These are phyloP conservation scores for Mylabris phalerata DNA, from an alignment of 1,140 invertebrate genomes.

Conservation along the genomic window DNA sequence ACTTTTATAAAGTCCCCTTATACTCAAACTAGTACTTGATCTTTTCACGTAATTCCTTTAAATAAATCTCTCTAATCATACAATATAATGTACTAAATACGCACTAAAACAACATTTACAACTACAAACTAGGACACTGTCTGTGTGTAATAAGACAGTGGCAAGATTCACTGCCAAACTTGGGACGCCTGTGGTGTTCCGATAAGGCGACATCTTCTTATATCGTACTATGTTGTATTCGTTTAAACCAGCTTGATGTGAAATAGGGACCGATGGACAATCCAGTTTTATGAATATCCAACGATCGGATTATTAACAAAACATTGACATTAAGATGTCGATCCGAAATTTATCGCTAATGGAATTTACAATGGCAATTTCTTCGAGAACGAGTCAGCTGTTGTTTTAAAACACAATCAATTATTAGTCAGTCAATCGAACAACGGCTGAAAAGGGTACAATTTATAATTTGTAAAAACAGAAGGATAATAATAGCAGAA, in stretches of 20 bases:
- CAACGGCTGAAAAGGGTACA: no score
- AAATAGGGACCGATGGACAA: background rate
- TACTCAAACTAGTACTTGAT: slow-evolving; percentile 29
- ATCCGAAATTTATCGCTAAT: no score
- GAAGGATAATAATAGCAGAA: no score
- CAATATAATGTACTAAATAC: slow-evolving; percentile 38
- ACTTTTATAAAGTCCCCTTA: slow-evolving; percentile 22
- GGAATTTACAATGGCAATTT: no score
- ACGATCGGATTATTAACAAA: no score
- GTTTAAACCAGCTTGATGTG: background rate
- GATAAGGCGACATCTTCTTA: slow-evolving; percentile 37
- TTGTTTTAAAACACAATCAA: no score
- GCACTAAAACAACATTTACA: slow-evolving; percentile 36
- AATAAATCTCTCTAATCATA: slow-evolving; percentile 42
- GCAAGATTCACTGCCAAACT: slow-evolving; percentile 37
- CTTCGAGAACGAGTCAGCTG: no score
- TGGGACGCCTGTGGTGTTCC: slow-evolving; percentile 29
- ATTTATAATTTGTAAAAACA: no score
- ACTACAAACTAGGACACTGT: slow-evolving; percentile 22
- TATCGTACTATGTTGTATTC: slow-evolving; percentile 15
- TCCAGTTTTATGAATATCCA: slow-evolving; percentile 13
- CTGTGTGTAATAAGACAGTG: slow-evolving; percentile 34
- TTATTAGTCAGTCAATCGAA: no score
- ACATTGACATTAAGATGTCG: no score
- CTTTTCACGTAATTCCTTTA: slow-evolving; percentile 31